A percentile compares a stretch with the other conserved stretches of the same genome.
Conservation (phyloP, 2,888 invertebrate species). For the Andrena marginata region DNA sequence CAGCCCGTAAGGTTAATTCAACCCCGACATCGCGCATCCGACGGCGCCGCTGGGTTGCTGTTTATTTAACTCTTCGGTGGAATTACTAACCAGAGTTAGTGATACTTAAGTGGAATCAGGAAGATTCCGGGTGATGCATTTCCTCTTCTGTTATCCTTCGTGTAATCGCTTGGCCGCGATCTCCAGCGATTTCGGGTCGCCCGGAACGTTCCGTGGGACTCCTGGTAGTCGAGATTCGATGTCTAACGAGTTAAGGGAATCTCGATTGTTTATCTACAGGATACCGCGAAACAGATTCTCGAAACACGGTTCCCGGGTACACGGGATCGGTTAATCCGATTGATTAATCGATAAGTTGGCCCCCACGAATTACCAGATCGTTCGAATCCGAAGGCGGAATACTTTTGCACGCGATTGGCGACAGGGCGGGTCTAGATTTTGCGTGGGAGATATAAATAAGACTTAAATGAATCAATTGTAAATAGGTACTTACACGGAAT, state of each 20-base stretch:
- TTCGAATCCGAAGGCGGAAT: neutral
- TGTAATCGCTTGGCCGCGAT: conserved; percentile 15
- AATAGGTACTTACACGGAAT: neutral
- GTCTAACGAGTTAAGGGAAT: neutral
- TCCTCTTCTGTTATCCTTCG: neutral
- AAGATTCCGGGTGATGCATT: neutral
- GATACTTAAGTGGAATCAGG: conserved; percentile 15
- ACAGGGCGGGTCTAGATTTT: neutral
- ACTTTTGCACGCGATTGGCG: neutral
- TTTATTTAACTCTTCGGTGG: conserved; percentile 16
- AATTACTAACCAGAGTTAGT: conserved; percentile 1
- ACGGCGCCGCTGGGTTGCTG: neutral
- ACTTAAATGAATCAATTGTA: neutral
- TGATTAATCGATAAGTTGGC: too few relatives aligned
- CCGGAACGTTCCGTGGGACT: neutral
- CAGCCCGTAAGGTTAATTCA: conserved; percentile 6
- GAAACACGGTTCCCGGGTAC: too few relatives aligned
- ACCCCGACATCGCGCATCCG: neutral
- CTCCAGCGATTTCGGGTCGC: neutral
- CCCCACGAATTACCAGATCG: too few relatives aligned
- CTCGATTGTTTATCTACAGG: neutral
- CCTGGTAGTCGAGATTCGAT: neutral
- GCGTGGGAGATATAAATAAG: neutral
- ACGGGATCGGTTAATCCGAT: too few relatives aligned
- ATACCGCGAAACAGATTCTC: too few relatives aligned